These are phyloP conservation scores for Stictonetta naevosa DNA, from an alignment of 2,113 vertebrate species.

Conservation along the genomic window DNA sequence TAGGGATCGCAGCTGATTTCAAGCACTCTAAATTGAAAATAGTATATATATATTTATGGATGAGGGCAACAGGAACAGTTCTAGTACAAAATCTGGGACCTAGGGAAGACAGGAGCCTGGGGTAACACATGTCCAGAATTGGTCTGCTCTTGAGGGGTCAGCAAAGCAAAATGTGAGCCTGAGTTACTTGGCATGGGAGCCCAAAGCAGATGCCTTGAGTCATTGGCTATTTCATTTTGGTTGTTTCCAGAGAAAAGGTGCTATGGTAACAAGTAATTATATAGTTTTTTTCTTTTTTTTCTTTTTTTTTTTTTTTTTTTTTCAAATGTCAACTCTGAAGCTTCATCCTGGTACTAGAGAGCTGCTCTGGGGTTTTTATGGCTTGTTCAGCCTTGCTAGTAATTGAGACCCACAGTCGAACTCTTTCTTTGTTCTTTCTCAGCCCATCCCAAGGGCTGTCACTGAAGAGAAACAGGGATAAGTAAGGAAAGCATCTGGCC, in stretches of 20 bases:
- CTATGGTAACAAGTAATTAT: background rate
- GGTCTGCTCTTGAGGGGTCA: background rate
- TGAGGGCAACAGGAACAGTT: background rate
- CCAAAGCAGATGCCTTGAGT: background rate
- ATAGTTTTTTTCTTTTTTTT: background rate
- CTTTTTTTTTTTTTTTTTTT: fast-evolving
- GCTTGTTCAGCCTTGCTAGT: background rate
- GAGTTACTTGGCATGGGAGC: background rate
- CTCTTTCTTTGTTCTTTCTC: background rate
- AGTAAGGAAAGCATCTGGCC: background rate
- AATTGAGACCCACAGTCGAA: background rate
- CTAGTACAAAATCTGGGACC: background rate
- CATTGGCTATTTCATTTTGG: background rate
- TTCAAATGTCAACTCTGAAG: background rate
- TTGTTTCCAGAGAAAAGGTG: background rate
- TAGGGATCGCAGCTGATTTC: background rate
- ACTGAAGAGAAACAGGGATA: background rate
- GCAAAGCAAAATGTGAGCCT: background rate
- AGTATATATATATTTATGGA: background rate
- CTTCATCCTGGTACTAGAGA: background rate
- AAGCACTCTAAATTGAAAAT: background rate
- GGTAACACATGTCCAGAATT: fast-evolving
- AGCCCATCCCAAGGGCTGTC: background rate
- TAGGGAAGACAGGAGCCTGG: background rate
- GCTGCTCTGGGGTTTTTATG: background rate